Evolutionary conservation across 2,888 invertebrate species (phyloP).

Genomic region (Caenorhabditis sinica): DNA sequence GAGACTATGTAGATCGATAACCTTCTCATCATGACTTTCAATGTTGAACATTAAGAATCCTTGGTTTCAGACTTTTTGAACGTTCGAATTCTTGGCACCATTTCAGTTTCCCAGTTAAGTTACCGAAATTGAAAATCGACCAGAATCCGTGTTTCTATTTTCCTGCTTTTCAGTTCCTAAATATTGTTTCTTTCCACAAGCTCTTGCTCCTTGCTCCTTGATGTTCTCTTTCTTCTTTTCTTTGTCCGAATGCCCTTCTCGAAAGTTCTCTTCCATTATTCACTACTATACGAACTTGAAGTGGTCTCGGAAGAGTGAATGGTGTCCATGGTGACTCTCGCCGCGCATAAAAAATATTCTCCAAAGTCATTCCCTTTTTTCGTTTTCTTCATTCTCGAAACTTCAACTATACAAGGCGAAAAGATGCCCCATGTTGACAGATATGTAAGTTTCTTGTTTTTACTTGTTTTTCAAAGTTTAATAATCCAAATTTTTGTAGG

Average conservation of each 20-base stretch:
- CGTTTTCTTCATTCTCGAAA: not conserved
- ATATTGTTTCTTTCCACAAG: not conserved
- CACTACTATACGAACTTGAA: constrained; percentile 33
- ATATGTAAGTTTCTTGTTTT: constrained; percentile 52
- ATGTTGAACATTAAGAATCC: not conserved
- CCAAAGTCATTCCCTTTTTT: not conserved
- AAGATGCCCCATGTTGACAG: constrained; percentile 60
- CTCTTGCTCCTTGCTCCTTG: constrained; percentile 2
- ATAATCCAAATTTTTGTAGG: constrained; percentile 7
- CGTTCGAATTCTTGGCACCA: no score
- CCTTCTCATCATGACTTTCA: no score
- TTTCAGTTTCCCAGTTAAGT: no score
- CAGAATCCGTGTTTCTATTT: no score
- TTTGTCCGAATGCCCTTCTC: not conserved
- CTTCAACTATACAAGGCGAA: constrained; percentile 25
- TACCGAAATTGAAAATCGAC: not conserved
- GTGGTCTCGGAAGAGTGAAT: constrained; percentile 13
- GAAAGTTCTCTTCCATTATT: constrained; percentile 29
- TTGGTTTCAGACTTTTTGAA: not conserved
- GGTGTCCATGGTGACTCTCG: constrained; percentile 25
- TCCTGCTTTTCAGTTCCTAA: not conserved
- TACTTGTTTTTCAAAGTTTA: not conserved
- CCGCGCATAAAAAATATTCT: constrained; percentile 14
- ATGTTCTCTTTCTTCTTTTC: constrained; percentile 8
- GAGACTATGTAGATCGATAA: no score